Base-by-base conservation (phyloP, 2,113 vertebrate species). In the Monarcha castaneiventris region DNA sequence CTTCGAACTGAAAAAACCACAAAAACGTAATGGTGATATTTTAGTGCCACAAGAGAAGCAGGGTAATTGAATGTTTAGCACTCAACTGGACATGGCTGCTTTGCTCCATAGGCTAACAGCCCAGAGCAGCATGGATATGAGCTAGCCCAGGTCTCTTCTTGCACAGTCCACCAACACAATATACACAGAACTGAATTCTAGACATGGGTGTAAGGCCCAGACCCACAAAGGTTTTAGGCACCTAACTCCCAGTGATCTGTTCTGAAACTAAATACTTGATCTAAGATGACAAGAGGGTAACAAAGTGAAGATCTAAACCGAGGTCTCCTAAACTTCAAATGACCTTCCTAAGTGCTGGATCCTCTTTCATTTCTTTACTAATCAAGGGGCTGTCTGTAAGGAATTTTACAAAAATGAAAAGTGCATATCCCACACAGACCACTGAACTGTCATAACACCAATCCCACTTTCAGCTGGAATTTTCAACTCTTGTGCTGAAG, bases 371-470 rank as follows among this genome's bases (percentile, higher is more conserved):
- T 93, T 93, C 78, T 86, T 73, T 86, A 59, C 59, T 66, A 74
- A 44, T 59, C 39, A 63, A 71, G 58, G 32, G 21, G 15, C 17
- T 90, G 41, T 44, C 72, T 87, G 62, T 41, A 74, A 89, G n/a
- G 55, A 78, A 85, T 62, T 93, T 59, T 90, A 77, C 39, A 10
- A 62, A 93, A 91, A 87, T 51, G 35, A 59, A 63, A 90, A 94
- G 68, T 58, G 54, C 48, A 59, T 73, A 74, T 85, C 89, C 68
- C 93, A 69, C 74, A 71, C 54, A 63, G 25, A 63, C 32, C 43
- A 74, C 63, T 59, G 33, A 92, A 94, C 75, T 83, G 82, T 90
- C 82, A 59, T 32, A 95, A 90, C 75, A 94, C 5, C 39, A 90
- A 94, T 74, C 59, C 82, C 43, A 93, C 90, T 74, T 93, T 17